These are phyloP conservation scores for Myiotriccus ornatus DNA, from an alignment of 2,797 vertebrate species.

Conservation along the genomic window DNA sequence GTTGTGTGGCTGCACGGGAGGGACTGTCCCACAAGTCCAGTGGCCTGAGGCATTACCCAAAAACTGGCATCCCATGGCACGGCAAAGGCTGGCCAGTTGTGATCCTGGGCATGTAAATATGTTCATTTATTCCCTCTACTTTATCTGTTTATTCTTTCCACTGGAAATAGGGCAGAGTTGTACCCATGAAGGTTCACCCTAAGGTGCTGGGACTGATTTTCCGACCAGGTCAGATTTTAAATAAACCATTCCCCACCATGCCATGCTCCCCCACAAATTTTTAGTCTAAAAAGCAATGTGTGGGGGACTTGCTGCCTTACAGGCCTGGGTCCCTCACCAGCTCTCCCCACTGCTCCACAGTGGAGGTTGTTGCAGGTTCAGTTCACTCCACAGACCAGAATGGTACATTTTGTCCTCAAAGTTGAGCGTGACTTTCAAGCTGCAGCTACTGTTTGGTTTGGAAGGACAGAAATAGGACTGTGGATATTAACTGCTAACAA, in stretches of 20 bases:
- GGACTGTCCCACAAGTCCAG: background rate
- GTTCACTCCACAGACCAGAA: background rate
- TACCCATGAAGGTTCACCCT: accelerated
- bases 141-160: background rate
- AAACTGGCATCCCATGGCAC: accelerated
- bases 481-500: conserved; percentile 48
- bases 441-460: conserved; percentile 12
- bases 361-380: background rate
- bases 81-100: background rate
- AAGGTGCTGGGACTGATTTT: background rate
- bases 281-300: background rate
- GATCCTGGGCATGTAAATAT: background rate
- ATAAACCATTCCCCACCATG: background rate
- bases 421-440: background rate
- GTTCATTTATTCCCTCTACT: background rate
- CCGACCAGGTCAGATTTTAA: background rate
- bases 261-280: background rate
- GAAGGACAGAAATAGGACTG: conserved; percentile 25
- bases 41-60: background rate
- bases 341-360: accelerated
- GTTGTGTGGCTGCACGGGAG: background rate
- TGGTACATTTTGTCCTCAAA: background rate
- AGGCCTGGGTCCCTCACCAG: background rate
- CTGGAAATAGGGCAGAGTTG: background rate
- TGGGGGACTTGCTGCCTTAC: background rate